Percentiles rank a stretch among this genome's conserved stretches.
Conservation (phyloP, 1,140 invertebrate genomes). For the Drusus annulatus region DNA sequence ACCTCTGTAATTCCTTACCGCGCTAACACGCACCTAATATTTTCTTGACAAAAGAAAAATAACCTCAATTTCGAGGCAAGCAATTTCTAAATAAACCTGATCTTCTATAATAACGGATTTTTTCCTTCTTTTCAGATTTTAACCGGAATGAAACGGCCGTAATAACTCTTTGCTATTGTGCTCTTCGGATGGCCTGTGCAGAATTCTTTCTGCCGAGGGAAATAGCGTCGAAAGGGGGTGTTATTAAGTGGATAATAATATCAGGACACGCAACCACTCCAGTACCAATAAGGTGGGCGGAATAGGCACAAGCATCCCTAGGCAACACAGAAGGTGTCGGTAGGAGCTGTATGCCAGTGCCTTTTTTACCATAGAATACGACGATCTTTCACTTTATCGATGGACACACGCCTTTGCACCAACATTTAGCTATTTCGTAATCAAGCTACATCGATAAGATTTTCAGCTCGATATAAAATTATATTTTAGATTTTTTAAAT, state of each 20-base stretch:
- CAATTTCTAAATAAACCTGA: conserved; percentile 44
- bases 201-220: conserved; percentile 16
- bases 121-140: conserved; percentile 46
- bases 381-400: too few species aligned
- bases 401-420: too few species aligned
- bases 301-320: conserved; percentile 36
- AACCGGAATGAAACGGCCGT: conserved; percentile 29
- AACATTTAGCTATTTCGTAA: too few species aligned
- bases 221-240: conserved; percentile 23
- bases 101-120: conserved; percentile 40
- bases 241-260: conserved; percentile 49
- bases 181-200: conserved; percentile 15
- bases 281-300: not conserved
- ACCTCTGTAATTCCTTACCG: not conserved
- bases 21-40: conserved; percentile 14
- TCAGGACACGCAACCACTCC: conserved; percentile 31
- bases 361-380: too few species aligned
- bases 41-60: conserved; percentile 37
- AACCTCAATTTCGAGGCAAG: conserved; percentile 10
- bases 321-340: too few species aligned
- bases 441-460: too few species aligned
- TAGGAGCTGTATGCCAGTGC: too few species aligned
- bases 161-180: conserved; percentile 37
- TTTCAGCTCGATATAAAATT: too few species aligned
- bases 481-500: too few species aligned